Percentiles rank a stretch among this genome's conserved stretches.
phyloP scores from a whole-genome alignment of 2,113 vertebrate genomes.

The Pristiophorus japonicus region DNA sequence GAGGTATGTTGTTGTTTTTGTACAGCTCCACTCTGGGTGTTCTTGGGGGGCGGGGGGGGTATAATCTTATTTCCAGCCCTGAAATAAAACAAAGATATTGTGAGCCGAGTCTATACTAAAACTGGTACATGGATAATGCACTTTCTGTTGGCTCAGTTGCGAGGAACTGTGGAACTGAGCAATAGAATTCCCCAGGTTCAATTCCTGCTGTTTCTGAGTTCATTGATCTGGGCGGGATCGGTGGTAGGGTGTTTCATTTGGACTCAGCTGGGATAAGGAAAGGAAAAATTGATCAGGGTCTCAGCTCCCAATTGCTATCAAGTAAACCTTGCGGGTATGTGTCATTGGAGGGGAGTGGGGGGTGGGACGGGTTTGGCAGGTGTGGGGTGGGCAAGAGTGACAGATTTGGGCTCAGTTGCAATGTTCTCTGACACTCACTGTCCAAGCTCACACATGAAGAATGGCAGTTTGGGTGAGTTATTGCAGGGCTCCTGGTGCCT shows the following conservation, averaged over 20 bases:
- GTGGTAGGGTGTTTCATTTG: neutral
- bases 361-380: no score
- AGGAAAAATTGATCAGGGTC: neutral
- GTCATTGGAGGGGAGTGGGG: neutral
- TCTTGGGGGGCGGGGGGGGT: neutral
- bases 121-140: neutral
- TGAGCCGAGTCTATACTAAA: neutral
- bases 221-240: neutral
- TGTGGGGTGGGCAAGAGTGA: neutral
- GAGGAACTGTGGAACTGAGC: neutral
- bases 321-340: neutral
- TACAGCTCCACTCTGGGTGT: neutral
- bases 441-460: neutral
- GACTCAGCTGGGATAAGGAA: neutral
- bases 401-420: neutral
- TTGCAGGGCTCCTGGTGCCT: neutral
- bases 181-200: neutral
- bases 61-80: neutral
- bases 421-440: neutral
- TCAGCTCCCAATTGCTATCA: neutral
- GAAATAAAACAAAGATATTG: neutral
- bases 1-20: conserved; percentile 60
- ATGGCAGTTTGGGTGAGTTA: neutral
- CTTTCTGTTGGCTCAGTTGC: neutral
- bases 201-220: neutral